Conservation (phyloP, 2,113 vertebrate species). For the Tursiops truncatus region DNA sequence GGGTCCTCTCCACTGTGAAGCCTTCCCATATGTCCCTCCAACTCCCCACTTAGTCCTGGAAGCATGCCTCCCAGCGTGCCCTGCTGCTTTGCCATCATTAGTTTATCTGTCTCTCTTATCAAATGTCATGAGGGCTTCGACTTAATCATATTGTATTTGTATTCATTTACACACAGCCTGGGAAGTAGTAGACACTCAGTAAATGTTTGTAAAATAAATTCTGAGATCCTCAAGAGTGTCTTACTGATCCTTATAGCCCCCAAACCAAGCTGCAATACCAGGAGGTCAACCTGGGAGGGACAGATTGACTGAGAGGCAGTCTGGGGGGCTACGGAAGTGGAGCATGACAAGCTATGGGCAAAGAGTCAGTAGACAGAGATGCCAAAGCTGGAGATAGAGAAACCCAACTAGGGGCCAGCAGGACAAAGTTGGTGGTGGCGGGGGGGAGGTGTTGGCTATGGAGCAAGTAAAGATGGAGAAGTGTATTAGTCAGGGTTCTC, state of each 20-base stretch:
- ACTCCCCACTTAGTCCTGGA: background rate
- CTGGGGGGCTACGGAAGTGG: background rate
- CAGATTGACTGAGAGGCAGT: background rate
- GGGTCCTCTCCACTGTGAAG: background rate
- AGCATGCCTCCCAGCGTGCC: background rate
- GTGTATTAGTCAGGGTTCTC: background rate
- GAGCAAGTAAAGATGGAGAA: background rate
- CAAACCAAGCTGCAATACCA: background rate
- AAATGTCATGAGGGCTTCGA: background rate
- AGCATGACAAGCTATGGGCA: background rate
- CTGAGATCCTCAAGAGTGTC: background rate
- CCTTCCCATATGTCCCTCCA: background rate
- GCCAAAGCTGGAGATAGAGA: background rate
- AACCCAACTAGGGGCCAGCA: background rate
- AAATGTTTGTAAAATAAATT: background rate
- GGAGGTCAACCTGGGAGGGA: background rate
- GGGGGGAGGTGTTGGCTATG: background rate
- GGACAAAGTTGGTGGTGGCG: background rate
- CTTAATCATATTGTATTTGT: background rate
- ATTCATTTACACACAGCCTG: background rate
- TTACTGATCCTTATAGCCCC: background rate
- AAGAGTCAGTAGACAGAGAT: background rate
- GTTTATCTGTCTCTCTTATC: constrained; percentile 40
- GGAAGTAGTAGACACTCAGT: background rate
- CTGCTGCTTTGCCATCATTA: background rate